Percentiles rank a stretch among this genome's conserved stretches.
Evolutionary conservation across 2,113 vertebrate genomes (phyloP).

Genomic region (Pardalotus punctatus): DNA sequence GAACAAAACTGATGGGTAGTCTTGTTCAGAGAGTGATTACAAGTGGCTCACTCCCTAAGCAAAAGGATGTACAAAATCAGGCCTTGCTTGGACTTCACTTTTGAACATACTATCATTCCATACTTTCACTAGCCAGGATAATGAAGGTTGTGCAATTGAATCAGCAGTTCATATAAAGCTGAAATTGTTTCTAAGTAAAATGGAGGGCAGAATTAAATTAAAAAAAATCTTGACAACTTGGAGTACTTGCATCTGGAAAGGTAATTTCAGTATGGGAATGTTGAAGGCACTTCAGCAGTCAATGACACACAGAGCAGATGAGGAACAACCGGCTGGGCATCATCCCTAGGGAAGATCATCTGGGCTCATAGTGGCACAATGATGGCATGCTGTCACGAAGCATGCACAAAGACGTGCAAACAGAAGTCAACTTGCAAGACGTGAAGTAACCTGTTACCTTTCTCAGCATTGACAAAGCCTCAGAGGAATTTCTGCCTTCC

Average conservation of each 20-base stretch:
- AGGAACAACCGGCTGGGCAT: not conserved
- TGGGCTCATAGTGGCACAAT: not conserved
- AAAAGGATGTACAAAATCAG: not conserved
- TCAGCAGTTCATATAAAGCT: not conserved
- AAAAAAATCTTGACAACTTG: not conserved
- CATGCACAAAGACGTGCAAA: accelerated
- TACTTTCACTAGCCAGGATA: not conserved
- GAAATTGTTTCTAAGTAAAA: not conserved
- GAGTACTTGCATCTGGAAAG: not conserved
- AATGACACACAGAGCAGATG: not conserved
- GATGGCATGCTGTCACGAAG: not conserved
- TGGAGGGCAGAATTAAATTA: not conserved
- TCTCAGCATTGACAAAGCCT: not conserved
- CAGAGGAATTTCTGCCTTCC: constrained; percentile 13
- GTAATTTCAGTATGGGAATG: not conserved
- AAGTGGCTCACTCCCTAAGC: not conserved
- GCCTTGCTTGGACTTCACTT: not conserved
- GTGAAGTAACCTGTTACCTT: not conserved
- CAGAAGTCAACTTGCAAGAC: not conserved
- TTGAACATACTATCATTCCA: not conserved
- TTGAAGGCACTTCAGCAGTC: not conserved
- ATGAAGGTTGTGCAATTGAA: not conserved
- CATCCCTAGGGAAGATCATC: not conserved
- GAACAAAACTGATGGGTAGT: not conserved
- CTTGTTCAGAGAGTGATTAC: not conserved